These are phyloP conservation scores for Neria commutata DNA, from an alignment of 2,888 invertebrate species.

Conservation along the genomic window DNA sequence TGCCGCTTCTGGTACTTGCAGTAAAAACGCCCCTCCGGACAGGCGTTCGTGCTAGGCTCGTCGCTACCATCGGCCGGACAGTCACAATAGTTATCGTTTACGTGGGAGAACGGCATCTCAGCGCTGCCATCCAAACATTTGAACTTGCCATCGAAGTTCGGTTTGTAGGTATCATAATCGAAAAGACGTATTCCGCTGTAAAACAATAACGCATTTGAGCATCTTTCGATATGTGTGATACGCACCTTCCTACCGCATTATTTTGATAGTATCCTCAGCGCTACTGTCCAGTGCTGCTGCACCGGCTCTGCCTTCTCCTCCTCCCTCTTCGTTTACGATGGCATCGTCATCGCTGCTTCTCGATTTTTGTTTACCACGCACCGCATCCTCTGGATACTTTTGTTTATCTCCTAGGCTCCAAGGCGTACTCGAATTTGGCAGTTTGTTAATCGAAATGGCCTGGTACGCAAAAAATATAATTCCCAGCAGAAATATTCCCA, in stretches of 20 bases:
- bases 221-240: background rate
- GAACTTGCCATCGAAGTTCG: slow-evolving; percentile 62
- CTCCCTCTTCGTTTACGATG: slow-evolving; percentile 6
- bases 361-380: slow-evolving; percentile 42
- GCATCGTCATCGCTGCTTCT: slow-evolving; percentile 28
- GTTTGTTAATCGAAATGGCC: slow-evolving; percentile 61
- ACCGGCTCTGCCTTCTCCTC: background rate
- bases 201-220: slow-evolving; percentile 9
- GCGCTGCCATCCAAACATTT: slow-evolving; percentile 61
- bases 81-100: slow-evolving; percentile 89
- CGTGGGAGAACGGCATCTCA: slow-evolving; percentile 65
- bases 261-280: slow-evolving; percentile 46
- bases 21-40: slow-evolving; percentile 81
- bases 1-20: slow-evolving; percentile 67
- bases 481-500: slow-evolving; percentile 58
- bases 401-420: slow-evolving; percentile 46
- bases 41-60: slow-evolving; percentile 88
- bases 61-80: slow-evolving; percentile 77
- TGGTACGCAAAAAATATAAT: slow-evolving; percentile 59
- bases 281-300: slow-evolving; percentile 3
- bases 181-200: slow-evolving; percentile 60
- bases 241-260: slow-evolving; percentile 45
- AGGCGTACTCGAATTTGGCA: slow-evolving; percentile 56
- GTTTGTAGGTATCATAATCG: slow-evolving; percentile 62
- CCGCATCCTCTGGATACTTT: slow-evolving; percentile 43